Evolutionary conservation across 2,797 vertebrate genomes (phyloP), one percentile per base, ranked within the genome.

Genomic region (Hirundo rustica): DNA sequence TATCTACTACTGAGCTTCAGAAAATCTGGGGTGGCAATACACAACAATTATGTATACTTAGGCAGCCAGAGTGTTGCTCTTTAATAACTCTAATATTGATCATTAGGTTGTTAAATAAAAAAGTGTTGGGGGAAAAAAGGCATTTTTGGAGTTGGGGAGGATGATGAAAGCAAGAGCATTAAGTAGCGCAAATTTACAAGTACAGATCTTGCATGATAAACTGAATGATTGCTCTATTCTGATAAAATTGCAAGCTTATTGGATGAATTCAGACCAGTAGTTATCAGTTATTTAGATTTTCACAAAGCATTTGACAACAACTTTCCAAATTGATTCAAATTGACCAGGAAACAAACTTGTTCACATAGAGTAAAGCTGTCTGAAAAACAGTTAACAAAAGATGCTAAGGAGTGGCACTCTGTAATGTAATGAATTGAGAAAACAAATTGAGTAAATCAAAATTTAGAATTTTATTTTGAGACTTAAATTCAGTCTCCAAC

Each of bases 251-350:
- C 30, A 32, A 70, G 86, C 26, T 50, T 73, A 47, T 36, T 90
- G 51, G 16, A 61, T 71, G 1, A 79, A 85, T 80, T 89, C 65
- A 78, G 77, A 83, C 18, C 27, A 67, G 60, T 53, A 81, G 9
- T 40, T 83, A 34, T 80, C 14, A 71, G 66, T 67, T 88, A 36
- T 85, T 90, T 81, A 44, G 50, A 58, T 91, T 91, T 81, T 88
- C 64, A 81, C 81, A 67, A 70, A 67, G 9, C 19, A 64, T 81
- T 88, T 88, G 79, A 47, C 66, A 76, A 7, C 25, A 80, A 32
- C 34, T 92, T 85, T 93, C 55, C 38, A 94, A 92, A 84, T 70
- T 54, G 76, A 50, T 91, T 92, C 30, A 73, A 42, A 57, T 18
- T 86, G 34, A 13, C 40, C 36, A 32, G 67, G 66, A 44, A 79